Evolutionary conservation across 2,888 invertebrate genomes (phyloP).

Genomic region (Catocala nupta): DNA sequence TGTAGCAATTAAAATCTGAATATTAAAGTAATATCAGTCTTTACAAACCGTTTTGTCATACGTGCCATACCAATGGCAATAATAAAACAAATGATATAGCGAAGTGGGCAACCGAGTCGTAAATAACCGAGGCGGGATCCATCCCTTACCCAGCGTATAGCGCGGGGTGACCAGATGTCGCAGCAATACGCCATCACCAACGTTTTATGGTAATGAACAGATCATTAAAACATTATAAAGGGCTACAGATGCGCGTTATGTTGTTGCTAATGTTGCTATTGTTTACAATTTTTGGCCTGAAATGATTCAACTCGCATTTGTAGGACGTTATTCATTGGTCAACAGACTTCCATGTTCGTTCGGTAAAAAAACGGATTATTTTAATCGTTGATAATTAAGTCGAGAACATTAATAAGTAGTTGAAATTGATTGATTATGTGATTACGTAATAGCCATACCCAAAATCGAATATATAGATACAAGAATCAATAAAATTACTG

Average conservation of each 20-base stretch:
- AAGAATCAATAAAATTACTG: too few relatives aligned
- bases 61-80: neutral
- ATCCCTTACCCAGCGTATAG: neutral
- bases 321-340: neutral
- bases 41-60: too few relatives aligned
- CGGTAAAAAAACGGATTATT: too few relatives aligned
- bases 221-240: constrained; percentile 44
- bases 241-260: constrained; percentile 22
- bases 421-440: too few relatives aligned
- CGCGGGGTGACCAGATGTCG: constrained; percentile 28
- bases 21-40: too few relatives aligned
- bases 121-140: constrained; percentile 21
- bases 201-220: constrained; percentile 38
- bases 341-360: neutral
- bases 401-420: too few relatives aligned
- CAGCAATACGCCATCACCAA: constrained; percentile 10
- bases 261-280: constrained; percentile 16
- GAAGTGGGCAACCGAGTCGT: constrained; percentile 21
- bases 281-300: constrained; percentile 12
- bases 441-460: too few relatives aligned
- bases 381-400: too few relatives aligned
- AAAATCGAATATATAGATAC: too few relatives aligned
- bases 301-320: neutral
- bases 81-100: constrained; percentile 16
- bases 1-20: too few relatives aligned